Base-by-base conservation (phyloP, 2,113 vertebrate species). In the Ariopsis seemanni region DNA sequence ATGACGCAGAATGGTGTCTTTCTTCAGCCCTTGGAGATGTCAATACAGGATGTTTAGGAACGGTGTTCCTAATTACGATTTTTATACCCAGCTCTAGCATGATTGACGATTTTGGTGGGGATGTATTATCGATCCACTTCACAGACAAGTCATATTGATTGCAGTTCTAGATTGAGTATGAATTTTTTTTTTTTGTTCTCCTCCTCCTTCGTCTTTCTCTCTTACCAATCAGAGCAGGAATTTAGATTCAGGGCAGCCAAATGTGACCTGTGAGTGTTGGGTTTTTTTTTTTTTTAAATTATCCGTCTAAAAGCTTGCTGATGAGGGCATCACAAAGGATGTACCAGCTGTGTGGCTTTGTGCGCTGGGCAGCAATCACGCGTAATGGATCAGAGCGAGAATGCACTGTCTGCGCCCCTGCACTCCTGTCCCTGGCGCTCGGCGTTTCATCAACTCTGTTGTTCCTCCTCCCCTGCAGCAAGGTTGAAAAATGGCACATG, bases 111-210 rank as follows among this genome's bases (percentile, higher is more conserved):
- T 95, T 95, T 93, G 94, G 94, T 94, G 92, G 92, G 87, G 93
- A 93, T 93, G 93, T 92, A 89, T 94, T 95, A 96, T 96, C 90
- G 95, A 96, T 96, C 92, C 93, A 93, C 95, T 95, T 94, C 94
- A 95, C 94, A 95, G 95, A 95, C 95, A 96, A 96, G 95, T 94
- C 93, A 91, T 94, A 95, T 96, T 95, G 95, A 96, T 96, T 96
- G 94, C 92, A 93, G 90, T 93, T 93, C 93, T 93, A 90, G 92
- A 95, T 93, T 93, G 93, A 94, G 92, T 92, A 93, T 93, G 94
- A 92, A 88, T 93, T 91, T 91, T 91, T 92, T 77, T 65, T 81
- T 9, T 30, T 72, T n/a, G 18, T 42, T 25, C 69, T 82, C 52
- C 20, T 55, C 50, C 27, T 78, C n/a, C 27, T 67, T 5, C 50